Evolutionary conservation across 2,113 vertebrate genomes (phyloP).

Genomic region (Mandrillus leucophaeus): DNA sequence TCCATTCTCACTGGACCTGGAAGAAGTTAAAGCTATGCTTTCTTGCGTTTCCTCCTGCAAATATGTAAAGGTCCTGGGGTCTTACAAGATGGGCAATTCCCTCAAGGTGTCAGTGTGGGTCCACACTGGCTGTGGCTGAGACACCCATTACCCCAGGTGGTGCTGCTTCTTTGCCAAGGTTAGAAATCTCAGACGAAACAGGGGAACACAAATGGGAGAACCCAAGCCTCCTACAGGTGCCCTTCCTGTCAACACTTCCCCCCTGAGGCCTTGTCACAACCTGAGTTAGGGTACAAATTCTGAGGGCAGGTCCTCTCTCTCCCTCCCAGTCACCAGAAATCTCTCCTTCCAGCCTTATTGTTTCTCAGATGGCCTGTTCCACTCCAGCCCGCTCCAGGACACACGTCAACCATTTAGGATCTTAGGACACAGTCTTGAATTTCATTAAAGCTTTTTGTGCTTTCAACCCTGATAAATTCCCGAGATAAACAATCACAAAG

Average conservation of each 20-base stretch:
- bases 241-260: background rate
- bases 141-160: background rate
- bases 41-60: background rate
- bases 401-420: background rate
- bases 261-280: background rate
- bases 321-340: background rate
- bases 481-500: background rate
- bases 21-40: background rate
- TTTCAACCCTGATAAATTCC: background rate
- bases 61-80: background rate
- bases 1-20: background rate
- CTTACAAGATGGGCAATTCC: background rate
- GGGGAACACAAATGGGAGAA: background rate
- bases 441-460: background rate
- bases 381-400: fast-evolving
- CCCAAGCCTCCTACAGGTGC: background rate
- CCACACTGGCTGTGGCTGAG: background rate
- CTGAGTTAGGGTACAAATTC: background rate
- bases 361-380: background rate
- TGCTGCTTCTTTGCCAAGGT: background rate
- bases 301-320: background rate
- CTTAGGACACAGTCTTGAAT: background rate
- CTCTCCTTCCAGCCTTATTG: background rate
- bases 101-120: background rate
- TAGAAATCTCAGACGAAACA: background rate